phyloP scores from a whole-genome alignment of 2,797 vertebrate species.

The Neomorphus geoffroyi region DNA sequence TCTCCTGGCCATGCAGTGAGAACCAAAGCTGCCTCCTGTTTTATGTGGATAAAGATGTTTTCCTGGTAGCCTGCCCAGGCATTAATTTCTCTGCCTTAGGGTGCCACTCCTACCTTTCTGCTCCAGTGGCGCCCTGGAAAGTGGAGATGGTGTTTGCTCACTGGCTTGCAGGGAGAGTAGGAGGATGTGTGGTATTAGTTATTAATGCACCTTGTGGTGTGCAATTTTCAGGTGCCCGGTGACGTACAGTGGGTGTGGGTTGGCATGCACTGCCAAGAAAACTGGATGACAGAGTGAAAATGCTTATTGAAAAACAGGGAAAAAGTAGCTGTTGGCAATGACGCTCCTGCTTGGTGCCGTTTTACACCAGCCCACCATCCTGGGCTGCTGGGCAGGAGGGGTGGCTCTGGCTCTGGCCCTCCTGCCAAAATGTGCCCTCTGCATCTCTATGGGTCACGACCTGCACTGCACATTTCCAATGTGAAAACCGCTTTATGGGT shows the following conservation, averaged over 20 bases:
- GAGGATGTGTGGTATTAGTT: background rate
- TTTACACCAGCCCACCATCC: background rate
- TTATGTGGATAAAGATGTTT: background rate
- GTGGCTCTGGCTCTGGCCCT: background rate
- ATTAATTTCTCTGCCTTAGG: background rate
- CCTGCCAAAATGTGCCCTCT: background rate
- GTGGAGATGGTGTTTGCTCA: background rate
- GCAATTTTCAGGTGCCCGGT: background rate
- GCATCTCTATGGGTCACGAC: fast-evolving
- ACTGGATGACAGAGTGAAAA: background rate
- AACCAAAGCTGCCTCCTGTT: background rate
- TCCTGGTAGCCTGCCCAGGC: background rate
- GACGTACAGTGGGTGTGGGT: background rate
- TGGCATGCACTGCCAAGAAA: background rate
- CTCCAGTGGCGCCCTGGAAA: background rate
- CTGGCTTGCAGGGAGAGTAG: background rate
- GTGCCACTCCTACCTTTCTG: background rate
- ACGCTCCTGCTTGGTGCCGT: background rate
- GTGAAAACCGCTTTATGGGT: background rate
- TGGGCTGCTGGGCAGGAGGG: background rate
- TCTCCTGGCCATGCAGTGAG: fast-evolving
- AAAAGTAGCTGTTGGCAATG: background rate
- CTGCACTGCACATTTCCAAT: background rate
- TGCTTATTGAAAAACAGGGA: background rate
- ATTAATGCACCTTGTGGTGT: background rate